Percentiles rank a stretch among this genome's conserved stretches.
Conservation (phyloP, 2,888 invertebrate species). For the Eumacrocentrus americanus region DNA sequence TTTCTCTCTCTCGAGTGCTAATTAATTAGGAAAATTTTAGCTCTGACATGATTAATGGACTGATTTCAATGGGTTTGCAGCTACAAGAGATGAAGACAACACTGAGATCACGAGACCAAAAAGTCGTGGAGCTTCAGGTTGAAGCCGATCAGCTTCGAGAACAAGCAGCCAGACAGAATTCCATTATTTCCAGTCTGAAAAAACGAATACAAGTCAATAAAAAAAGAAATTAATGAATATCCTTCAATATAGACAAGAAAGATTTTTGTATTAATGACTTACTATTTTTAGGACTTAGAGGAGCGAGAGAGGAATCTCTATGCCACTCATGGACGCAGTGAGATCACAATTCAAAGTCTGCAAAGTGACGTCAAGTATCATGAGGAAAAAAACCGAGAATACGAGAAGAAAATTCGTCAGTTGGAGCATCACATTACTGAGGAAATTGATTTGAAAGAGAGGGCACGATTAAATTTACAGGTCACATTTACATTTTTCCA, state of each 20-base stretch:
- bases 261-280: too few species aligned
- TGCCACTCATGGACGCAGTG: constrained; percentile 68
- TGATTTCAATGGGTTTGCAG: constrained; percentile 59
- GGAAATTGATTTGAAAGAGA: constrained; percentile 79
- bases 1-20: constrained; percentile 5
- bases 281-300: constrained; percentile 69
- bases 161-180: constrained; percentile 82
- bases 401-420: constrained; percentile 75
- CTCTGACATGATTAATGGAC: neutral
- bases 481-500: constrained; percentile 36
- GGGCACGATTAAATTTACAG: constrained; percentile 64
- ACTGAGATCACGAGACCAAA: constrained; percentile 74
- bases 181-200: constrained; percentile 79
- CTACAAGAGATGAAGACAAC: constrained; percentile 74
- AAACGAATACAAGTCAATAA: constrained; percentile 69
- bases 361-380: constrained; percentile 76
- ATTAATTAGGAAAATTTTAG: neutral
- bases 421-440: constrained; percentile 75
- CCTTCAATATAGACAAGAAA: too few species aligned
- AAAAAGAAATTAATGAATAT: too few species aligned
- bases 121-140: constrained; percentile 77
- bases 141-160: constrained; percentile 81
- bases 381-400: constrained; percentile 79
- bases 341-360: constrained; percentile 75
- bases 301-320: constrained; percentile 77